Percentiles rank a stretch among this genome's conserved stretches.
These are phyloP conservation scores for Conchocele bisecta DNA, from an alignment of 2,888 invertebrate species.

Conservation along the genomic window DNA sequence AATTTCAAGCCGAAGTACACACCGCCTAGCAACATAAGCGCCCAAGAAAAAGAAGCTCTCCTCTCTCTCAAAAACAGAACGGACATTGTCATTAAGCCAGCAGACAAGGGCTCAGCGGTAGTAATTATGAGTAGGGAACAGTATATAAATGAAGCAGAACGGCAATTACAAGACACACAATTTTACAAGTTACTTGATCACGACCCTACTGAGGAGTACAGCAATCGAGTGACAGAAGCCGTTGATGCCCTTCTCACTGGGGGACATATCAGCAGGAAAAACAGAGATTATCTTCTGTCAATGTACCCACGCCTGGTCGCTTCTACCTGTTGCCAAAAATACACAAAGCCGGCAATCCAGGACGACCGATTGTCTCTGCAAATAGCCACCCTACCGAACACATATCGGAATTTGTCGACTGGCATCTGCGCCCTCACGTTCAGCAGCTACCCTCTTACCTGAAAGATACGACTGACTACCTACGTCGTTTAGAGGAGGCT, in stretches of 20 bases:
- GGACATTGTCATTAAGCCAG: slow-evolving; percentile 15
- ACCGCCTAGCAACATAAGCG: too few species aligned
- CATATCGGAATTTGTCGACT: slow-evolving; percentile 26
- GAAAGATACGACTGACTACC: slow-evolving; percentile 17
- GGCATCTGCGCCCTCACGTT: slow-evolving; percentile 16
- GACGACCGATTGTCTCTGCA: slow-evolving; percentile 34
- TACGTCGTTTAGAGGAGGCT: not conserved
- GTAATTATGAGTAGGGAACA: slow-evolving; percentile 13
- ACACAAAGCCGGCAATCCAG: slow-evolving; percentile 25
- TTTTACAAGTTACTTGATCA: slow-evolving; percentile 1
- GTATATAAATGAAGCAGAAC: slow-evolving; percentile 5
- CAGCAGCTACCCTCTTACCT: slow-evolving; percentile 20
- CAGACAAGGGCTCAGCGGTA: slow-evolving; percentile 11
- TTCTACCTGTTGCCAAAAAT: slow-evolving; percentile 35
- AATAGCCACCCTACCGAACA: slow-evolving; percentile 26
- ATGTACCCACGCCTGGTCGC: slow-evolving; percentile 12
- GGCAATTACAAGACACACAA: slow-evolving; percentile 1
- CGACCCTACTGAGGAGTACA: slow-evolving; percentile 4
- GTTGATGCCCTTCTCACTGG: not conserved
- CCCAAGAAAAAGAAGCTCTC: too few species aligned
- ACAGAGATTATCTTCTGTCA: not conserved
- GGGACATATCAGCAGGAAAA: slow-evolving; percentile 8
- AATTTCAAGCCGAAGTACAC: too few species aligned
- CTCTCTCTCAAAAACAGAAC: not conserved
- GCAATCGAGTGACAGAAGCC: not conserved